Percentiles rank a stretch among this genome's conserved stretches.
Evolutionary conservation across 2,797 vertebrate genomes (phyloP).

Genomic region (Notamacropus eugenii): DNA sequence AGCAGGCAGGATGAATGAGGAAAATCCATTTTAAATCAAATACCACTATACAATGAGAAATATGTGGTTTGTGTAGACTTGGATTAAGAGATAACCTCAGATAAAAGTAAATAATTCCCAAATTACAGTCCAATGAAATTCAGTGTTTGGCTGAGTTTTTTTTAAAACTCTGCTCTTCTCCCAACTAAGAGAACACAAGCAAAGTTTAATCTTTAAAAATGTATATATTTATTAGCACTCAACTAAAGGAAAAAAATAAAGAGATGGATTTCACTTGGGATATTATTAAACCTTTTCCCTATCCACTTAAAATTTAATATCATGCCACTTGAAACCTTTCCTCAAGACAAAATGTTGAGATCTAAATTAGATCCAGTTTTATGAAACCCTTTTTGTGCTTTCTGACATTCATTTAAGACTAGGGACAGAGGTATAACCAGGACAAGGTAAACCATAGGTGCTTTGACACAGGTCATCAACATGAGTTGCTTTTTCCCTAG

Average conservation of each 20-base stretch:
- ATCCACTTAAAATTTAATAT: not conserved
- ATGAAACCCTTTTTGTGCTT: not conserved
- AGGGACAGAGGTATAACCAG: not conserved
- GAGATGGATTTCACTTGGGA: not conserved
- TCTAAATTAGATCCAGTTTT: not conserved
- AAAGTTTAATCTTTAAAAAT: not conserved
- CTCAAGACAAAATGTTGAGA: not conserved
- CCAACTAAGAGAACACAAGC: constrained; percentile 69
- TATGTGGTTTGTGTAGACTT: not conserved
- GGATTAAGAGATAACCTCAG: not conserved
- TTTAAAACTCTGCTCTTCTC: not conserved
- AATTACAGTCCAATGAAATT: constrained; percentile 77
- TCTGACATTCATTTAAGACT: not conserved
- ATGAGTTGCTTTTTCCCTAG: not conserved
- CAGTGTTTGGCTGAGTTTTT: constrained; percentile 76
- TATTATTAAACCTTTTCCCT: not conserved
- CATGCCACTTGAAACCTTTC: not conserved
- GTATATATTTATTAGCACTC: not conserved
- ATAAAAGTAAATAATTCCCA: not conserved
- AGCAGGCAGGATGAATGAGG: too few relatives aligned
- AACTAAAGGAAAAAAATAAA: not conserved
- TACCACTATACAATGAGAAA: not conserved
- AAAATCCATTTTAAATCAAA: too few relatives aligned
- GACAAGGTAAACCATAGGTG: not conserved
- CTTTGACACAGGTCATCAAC: not conserved